Conservation (phyloP, 2,113 vertebrate species). For the Craseonycteris thonglongyai region DNA sequence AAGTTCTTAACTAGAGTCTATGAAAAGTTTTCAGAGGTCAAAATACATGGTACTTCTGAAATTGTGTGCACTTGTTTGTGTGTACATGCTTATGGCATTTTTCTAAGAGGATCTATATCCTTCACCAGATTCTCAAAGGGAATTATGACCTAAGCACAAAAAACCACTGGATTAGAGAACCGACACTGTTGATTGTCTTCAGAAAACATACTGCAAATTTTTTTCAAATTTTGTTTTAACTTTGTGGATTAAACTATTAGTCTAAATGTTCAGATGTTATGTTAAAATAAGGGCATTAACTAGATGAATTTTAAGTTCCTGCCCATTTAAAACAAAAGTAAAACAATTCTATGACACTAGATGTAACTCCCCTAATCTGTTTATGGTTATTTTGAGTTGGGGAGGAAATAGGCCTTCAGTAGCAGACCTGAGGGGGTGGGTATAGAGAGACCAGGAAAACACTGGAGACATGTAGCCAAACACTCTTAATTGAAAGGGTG, state of each 20-base stretch:
- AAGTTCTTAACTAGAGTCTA: not conserved
- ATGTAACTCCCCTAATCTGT: not conserved
- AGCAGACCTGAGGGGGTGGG: not conserved
- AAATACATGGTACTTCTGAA: not conserved
- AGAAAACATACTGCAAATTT: not conserved
- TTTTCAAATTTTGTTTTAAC: slow-evolving; percentile 5
- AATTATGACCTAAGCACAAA: not conserved
- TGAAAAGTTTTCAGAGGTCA: not conserved
- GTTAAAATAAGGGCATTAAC: not conserved
- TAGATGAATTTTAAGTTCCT: not conserved
- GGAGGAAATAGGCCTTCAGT: not conserved
- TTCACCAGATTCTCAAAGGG: not conserved
- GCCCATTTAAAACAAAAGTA: not conserved
- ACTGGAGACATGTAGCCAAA: not conserved
- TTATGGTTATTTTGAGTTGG: not conserved
- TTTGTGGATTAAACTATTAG: not conserved
- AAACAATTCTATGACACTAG: not conserved
- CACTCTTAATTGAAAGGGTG: not conserved
- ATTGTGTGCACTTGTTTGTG: not conserved
- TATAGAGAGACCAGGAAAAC: not conserved
- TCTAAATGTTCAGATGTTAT: not conserved
- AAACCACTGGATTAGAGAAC: not conserved
- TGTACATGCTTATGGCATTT: not conserved
- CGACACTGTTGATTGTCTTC: not conserved
- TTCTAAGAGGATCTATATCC: not conserved